phyloP scores from a whole-genome alignment of 1,140 invertebrate genomes.

The Bombus pascuorum region DNA sequence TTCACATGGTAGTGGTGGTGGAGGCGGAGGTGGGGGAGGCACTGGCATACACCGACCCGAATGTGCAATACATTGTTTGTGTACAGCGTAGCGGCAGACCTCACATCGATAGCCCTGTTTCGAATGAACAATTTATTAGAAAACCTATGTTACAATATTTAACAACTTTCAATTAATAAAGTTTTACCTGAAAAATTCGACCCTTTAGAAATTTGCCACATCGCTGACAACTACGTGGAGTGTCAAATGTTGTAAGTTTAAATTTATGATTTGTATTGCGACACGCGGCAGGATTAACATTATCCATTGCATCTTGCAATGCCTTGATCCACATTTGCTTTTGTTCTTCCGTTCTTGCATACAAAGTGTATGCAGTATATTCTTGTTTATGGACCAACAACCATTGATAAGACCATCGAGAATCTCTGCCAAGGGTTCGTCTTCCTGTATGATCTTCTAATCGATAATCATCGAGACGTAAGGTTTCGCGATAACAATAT shows the following conservation, averaged over 20 bases:
- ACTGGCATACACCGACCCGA: constrained; percentile 87
- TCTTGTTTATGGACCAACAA: constrained; percentile 92
- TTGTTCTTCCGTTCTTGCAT: constrained; percentile 93
- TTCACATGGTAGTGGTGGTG: constrained; percentile 83
- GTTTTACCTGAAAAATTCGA: constrained; percentile 89
- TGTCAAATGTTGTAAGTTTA: constrained; percentile 93
- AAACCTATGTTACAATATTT: not conserved
- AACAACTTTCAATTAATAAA: not conserved
- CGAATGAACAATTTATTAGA: constrained; percentile 5
- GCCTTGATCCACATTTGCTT: constrained; percentile 96
- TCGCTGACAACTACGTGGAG: constrained; percentile 90
- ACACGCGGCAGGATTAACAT: constrained; percentile 91
- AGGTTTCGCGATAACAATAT: constrained; percentile 94
- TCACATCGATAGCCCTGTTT: constrained; percentile 90
- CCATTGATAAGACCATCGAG: constrained; percentile 92
- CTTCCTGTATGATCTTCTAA: constrained; percentile 90
- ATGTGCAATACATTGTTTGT: constrained; percentile 90
- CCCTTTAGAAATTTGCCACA: constrained; percentile 96
- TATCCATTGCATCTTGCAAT: constrained; percentile 96
- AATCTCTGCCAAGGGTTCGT: constrained; percentile 86
- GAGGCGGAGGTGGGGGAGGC: constrained; percentile 83
- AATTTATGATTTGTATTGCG: constrained; percentile 93
- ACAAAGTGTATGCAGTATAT: constrained; percentile 93
- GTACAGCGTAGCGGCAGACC: constrained; percentile 88
- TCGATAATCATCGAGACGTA: constrained; percentile 92